Conservation (phyloP, 30 jellyfish, hydroid and myxozoan species). For the Mastigias papua region DNA sequence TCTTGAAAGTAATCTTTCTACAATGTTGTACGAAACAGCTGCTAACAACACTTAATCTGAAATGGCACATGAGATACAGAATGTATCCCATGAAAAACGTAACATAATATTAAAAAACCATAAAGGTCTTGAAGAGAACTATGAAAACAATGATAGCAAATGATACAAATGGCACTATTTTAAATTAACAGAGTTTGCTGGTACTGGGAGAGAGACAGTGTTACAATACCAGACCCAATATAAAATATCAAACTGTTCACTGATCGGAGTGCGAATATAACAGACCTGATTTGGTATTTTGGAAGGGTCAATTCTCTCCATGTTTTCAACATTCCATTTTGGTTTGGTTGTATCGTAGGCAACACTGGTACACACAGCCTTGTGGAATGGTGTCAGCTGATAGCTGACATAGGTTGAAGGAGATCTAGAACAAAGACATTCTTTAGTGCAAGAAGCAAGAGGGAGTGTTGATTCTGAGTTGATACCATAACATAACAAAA, state of each 20-base stretch:
- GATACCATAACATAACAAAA: too few relatives aligned
- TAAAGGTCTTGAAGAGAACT: too few relatives aligned
- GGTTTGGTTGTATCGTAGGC: conserved; percentile 62
- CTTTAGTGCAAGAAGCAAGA: neutral
- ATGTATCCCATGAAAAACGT: too few relatives aligned
- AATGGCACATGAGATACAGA: too few relatives aligned
- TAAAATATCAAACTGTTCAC: neutral
- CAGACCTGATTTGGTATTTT: conserved; percentile 26
- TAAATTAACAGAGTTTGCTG: too few relatives aligned
- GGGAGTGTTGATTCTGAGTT: neutral
- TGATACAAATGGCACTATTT: too few relatives aligned
- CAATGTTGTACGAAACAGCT: too few relatives aligned
- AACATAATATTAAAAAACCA: too few relatives aligned
- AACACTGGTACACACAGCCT: conserved; percentile 17
- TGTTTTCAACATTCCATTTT: conserved; percentile 61
- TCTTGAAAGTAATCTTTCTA: too few relatives aligned
- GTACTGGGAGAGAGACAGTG: too few relatives aligned
- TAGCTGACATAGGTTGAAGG: conserved; percentile 55
- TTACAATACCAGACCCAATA: neutral
- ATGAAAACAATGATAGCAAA: too few relatives aligned
- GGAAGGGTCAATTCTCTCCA: conserved; percentile 59
- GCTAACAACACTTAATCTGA: too few relatives aligned
- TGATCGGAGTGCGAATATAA: neutral
- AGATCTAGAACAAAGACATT: neutral
- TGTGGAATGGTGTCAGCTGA: conserved; percentile 51